Percentiles rank a stretch among this genome's conserved stretches.
These are phyloP conservation scores for Cherax destructor DNA, from an alignment of 1,140 invertebrate genomes.

Conservation along the genomic window DNA sequence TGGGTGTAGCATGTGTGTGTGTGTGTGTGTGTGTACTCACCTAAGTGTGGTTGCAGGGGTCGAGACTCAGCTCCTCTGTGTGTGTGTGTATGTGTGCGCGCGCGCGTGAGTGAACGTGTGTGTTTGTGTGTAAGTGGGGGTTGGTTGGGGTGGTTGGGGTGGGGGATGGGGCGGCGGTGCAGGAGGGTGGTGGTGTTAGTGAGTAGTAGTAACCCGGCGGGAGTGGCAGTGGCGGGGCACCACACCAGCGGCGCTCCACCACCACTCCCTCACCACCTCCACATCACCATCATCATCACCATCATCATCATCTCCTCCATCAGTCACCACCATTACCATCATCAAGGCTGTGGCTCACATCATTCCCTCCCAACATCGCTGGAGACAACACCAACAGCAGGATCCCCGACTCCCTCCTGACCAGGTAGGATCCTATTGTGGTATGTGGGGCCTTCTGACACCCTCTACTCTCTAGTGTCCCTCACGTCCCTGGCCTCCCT, in stretches of 20 bases:
- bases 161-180: constrained; percentile 19
- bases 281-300: constrained; percentile 10
- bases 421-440: constrained; percentile 37
- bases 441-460: background rate
- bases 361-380: background rate
- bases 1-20: background rate
- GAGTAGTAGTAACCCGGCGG: constrained; percentile 57
- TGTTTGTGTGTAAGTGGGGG: constrained; percentile 14
- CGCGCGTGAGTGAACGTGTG: constrained; percentile 14
- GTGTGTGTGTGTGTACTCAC: background rate
- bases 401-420: constrained; percentile 35
- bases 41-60: too few relatives aligned
- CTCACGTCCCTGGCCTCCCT: too few relatives aligned
- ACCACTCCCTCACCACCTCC: constrained; percentile 32
- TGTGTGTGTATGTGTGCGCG: background rate
- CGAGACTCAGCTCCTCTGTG: too few relatives aligned
- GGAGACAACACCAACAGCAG: background rate
- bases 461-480: background rate
- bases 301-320: background rate
- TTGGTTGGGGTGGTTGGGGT: constrained; percentile 5
- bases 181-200: constrained; percentile 37
- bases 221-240: constrained; percentile 55
- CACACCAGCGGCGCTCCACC: constrained; percentile 30
- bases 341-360: background rate
- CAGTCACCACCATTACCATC: constrained; percentile 8